Conservation (phyloP, 2,113 vertebrate species). For the Pedionomus torquatus region DNA sequence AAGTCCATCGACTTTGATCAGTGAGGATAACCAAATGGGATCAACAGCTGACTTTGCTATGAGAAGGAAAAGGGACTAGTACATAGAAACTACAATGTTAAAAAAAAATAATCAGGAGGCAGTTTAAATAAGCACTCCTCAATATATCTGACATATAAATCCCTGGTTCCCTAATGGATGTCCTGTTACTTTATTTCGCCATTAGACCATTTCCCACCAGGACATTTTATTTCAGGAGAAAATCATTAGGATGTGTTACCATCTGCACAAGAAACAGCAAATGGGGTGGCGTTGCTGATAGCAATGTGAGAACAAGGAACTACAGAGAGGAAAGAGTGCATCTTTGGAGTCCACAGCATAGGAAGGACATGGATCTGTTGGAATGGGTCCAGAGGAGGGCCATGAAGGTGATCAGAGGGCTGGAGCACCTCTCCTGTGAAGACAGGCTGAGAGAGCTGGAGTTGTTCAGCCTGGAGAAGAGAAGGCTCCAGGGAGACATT, state of each 20-base stretch:
- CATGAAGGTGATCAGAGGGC: too few relatives aligned
- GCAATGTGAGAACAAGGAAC: not conserved
- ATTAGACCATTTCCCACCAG: not conserved
- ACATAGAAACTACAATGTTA: not conserved
- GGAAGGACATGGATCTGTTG: too few relatives aligned
- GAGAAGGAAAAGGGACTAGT: not conserved
- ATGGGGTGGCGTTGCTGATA: not conserved
- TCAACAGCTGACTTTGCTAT: not conserved
- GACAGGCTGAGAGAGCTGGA: too few relatives aligned
- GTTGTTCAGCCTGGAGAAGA: too few relatives aligned
- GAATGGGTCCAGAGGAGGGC: too few relatives aligned
- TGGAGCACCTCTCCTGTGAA: too few relatives aligned
- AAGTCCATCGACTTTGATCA: not conserved
- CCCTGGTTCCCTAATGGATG: not conserved
- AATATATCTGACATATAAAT: not conserved
- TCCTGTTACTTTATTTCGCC: not conserved
- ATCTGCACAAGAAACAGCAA: not conserved
- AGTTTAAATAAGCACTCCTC: not conserved
- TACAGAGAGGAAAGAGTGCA: too few relatives aligned
- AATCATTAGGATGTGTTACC: not conserved
- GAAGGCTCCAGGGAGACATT: too few relatives aligned
- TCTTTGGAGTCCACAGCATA: too few relatives aligned
- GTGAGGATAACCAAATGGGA: not conserved
- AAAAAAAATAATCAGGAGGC: not conserved
- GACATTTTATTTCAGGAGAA: not conserved